phyloP scores from a whole-genome alignment of 2,113 vertebrate species.

The Brachionichthys hirsutus region DNA sequence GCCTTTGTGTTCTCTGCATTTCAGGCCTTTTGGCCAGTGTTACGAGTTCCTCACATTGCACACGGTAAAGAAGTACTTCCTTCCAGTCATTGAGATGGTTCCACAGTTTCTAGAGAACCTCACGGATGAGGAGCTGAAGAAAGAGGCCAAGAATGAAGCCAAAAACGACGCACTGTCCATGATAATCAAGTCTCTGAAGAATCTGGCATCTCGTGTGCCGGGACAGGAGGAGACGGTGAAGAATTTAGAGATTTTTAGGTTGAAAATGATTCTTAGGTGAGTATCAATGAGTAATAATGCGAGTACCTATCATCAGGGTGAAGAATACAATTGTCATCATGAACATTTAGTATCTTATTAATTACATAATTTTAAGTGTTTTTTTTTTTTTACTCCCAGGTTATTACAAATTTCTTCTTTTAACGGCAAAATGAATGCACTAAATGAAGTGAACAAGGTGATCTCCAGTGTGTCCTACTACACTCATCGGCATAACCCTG shows the following conservation, averaged over 20 bases:
- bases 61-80: constrained; percentile 99
- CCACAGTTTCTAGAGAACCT: constrained; percentile 99
- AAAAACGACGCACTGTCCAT: constrained; percentile 99
- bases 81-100: constrained; percentile 99
- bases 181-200: constrained; percentile 99
- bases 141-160: constrained; percentile 99
- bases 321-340: background rate
- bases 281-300: constrained; percentile 34
- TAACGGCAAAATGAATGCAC: constrained; percentile 99
- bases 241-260: constrained; percentile 99
- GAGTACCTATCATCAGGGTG: background rate
- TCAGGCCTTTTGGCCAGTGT: constrained; percentile 98
- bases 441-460: constrained; percentile 99
- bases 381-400: constrained; percentile 67
- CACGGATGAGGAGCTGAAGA: constrained; percentile 99
- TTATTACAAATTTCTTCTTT: constrained; percentile 99
- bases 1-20: constrained; percentile 19
- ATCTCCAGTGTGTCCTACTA: constrained; percentile 99
- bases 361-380: background rate
- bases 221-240: constrained; percentile 99
- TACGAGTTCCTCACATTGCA: constrained; percentile 98
- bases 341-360: background rate
- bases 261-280: constrained; percentile 99
- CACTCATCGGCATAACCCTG: constrained; percentile 96
- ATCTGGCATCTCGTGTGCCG: constrained; percentile 96